Conservation (phyloP, 2,888 invertebrate genomes). For the Andrena chrysosceles region DNA sequence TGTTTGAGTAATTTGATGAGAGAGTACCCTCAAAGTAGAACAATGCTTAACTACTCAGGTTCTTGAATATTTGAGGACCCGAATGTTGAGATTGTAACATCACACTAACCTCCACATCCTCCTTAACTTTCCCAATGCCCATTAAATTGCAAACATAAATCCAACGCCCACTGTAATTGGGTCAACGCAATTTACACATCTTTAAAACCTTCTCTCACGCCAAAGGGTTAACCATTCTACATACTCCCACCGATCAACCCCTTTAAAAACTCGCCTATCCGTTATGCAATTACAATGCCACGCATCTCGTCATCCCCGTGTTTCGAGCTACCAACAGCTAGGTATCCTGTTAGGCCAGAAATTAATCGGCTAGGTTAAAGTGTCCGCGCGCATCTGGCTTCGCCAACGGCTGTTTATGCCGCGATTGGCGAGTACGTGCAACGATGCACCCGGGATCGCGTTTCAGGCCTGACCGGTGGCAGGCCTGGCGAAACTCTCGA, state of each 20-base stretch:
- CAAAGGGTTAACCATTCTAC: neutral
- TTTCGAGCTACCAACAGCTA: slow-evolving; percentile 14
- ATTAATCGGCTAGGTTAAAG: slow-evolving; percentile 55
- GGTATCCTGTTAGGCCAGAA: slow-evolving; percentile 48
- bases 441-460: slow-evolving; percentile 16
- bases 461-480: slow-evolving; percentile 7
- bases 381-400: slow-evolving; percentile 18
- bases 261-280: slow-evolving; percentile 27
- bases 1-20: too few relatives aligned
- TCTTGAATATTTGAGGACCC: neutral
- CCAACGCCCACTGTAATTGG: too few relatives aligned
- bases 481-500: slow-evolving; percentile 24
- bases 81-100: neutral
- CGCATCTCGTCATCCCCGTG: slow-evolving; percentile 34
- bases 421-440: slow-evolving; percentile 23
- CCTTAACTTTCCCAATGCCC: neutral
- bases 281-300: slow-evolving; percentile 53
- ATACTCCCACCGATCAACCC: slow-evolving; percentile 8
- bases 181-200: too few relatives aligned
- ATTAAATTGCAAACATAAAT: too few relatives aligned
- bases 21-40: too few relatives aligned
- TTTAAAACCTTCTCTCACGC: neutral
- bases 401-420: slow-evolving; percentile 28
- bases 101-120: neutral
- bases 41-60: too few relatives aligned